A percentile compares a stretch with the other conserved stretches of the same genome.
Conservation (phyloP, 2,888 invertebrate genomes). For the Tricholauxania praeusta region DNA sequence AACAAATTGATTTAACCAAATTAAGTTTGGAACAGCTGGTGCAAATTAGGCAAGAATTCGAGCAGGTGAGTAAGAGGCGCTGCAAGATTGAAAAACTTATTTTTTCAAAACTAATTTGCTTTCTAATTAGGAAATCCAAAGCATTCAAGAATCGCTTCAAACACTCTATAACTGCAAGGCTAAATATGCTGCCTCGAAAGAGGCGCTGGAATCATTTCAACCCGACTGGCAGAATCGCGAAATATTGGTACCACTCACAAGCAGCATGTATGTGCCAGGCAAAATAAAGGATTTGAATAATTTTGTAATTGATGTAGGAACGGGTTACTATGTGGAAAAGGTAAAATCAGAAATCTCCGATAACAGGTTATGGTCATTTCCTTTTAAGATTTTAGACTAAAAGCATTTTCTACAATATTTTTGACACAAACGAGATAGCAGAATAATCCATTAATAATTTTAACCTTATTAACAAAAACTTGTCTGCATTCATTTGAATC, state of each 20-base stretch:
- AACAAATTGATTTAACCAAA: constrained; percentile 85
- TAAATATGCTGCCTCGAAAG: constrained; percentile 90
- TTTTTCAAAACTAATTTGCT: constrained; percentile 26
- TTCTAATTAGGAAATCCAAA: constrained; percentile 77
- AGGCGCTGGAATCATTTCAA: constrained; percentile 83
- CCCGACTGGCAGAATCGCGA: constrained; percentile 83
- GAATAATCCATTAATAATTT: no score
- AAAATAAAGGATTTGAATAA: constrained; percentile 84
- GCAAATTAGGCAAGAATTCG: constrained; percentile 87
- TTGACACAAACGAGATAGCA: no score
- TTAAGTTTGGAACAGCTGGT: constrained; percentile 84
- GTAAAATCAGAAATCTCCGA: constrained; percentile 67
- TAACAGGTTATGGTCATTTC: background rate
- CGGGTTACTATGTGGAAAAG: constrained; percentile 96
- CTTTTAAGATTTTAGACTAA: background rate
- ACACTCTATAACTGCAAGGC: constrained; percentile 90
- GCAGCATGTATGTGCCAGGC: constrained; percentile 98
- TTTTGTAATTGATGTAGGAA: constrained; percentile 95
- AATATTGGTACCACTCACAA: constrained; percentile 93
- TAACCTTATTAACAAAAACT: no score
- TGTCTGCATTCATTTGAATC: no score
- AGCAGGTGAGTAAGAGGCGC: constrained; percentile 73
- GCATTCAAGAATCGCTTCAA: constrained; percentile 91
- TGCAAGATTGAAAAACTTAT: background rate
- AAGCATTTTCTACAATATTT: no score